Base-by-base conservation (phyloP, 2,888 invertebrate genomes). In the Tetragonisca angustula region DNA sequence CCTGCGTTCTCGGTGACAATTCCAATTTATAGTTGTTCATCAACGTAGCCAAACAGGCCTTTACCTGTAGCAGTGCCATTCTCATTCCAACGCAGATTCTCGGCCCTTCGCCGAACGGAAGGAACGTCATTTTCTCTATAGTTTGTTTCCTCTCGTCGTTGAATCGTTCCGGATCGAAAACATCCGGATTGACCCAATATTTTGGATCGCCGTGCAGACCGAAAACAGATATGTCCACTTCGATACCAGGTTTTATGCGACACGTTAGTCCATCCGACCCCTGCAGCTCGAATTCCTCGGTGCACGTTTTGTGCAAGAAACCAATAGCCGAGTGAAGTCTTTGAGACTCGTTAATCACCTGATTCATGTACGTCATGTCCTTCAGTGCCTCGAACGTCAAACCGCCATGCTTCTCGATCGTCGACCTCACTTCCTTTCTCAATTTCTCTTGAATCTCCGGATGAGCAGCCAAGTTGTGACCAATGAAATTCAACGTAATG, bases 281-380 rank as follows among this genome's bases (percentile, higher is more conserved):
- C 6, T 68, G 56, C 0, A 93, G 69, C 21, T 87, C 88, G 32
- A 61, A 85, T 0, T 76, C 70, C 0, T 89, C 64, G 0, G 90
- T 92, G 72, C 93, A 93, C 0, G 71, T 0, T 67, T 92, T 93
- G 0, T 19, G 19, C 4, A 91, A 0, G 1, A 72, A 43, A 21
- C 79, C 80, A 0, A 88, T 0, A 0, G 81, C 79, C 0, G 91
- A 32, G 32, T 75, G 2, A 0, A 79, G 0, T 69, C 93, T 89
- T 77, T 92, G 88, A 0, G 93, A 89, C 61, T 93, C 93, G 27
- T 52, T 85, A 1, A 95, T 88, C 1, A 95, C 95, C 92, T 95
- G 95, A 73, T 95, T 95, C 87, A 96, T 89, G 86, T 95, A 96
- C 19, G 93, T 93, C 95, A 96, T 95, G 50, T 95, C 94, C 62